phyloP scores from a whole-genome alignment of 2,113 vertebrate genomes.

The Syrmaticus mikado region DNA sequence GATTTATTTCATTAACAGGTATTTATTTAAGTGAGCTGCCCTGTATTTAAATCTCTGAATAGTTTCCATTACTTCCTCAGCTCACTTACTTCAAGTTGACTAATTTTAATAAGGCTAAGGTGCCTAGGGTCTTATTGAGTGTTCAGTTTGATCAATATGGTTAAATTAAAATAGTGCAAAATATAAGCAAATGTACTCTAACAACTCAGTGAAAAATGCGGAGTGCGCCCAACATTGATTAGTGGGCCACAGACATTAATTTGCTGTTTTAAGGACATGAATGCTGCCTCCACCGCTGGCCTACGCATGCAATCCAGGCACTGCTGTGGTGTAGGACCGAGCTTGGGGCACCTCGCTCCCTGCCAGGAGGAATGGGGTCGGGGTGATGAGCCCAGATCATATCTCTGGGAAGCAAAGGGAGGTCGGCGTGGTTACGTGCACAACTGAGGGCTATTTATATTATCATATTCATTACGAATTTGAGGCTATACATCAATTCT shows the following conservation, averaged over 20 bases:
- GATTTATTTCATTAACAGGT: conserved; percentile 84
- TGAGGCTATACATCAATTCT: conserved; percentile 47
- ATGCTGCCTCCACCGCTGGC: background rate
- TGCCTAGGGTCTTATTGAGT: conserved; percentile 86
- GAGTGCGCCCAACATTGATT: conserved; percentile 78
- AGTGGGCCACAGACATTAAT: conserved; percentile 36
- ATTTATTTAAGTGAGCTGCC: conserved; percentile 82
- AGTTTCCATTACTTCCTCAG: conserved; percentile 81
- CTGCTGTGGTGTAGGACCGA: background rate
- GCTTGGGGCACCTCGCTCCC: background rate
- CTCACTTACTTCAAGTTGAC: conserved; percentile 83
- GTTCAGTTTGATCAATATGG: conserved; percentile 84
- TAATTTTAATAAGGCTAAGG: conserved; percentile 86
- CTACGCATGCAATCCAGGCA: background rate
- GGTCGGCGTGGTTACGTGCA: background rate
- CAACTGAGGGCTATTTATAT: conserved; percentile 20
- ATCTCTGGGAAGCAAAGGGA: conserved; percentile 3
- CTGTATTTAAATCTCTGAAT: conserved; percentile 81
- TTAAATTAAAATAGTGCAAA: conserved; percentile 86
- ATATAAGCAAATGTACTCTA: conserved; percentile 85
- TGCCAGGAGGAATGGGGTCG: background rate
- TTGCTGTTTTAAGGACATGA: conserved; percentile 53
- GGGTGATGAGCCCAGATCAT: background rate
- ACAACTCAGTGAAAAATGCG: conserved; percentile 83
- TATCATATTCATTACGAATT: conserved; percentile 39